A percentile compares a stretch with the other conserved stretches of the same genome.
These are phyloP conservation scores for Odontocolon sp. DNA, from an alignment of 2,888 invertebrate species.

Conservation along the genomic window DNA sequence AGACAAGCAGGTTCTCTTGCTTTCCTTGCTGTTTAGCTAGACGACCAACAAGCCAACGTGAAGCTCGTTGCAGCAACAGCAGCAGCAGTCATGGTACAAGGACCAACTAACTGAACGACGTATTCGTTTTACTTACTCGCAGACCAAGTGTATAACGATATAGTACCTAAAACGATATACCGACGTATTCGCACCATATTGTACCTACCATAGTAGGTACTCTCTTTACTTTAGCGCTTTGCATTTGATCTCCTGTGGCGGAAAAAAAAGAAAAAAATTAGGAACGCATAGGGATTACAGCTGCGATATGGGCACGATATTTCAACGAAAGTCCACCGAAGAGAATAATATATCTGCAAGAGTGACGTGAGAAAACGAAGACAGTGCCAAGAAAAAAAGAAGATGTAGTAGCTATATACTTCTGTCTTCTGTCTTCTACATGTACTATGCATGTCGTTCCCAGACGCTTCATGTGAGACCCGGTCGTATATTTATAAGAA, in stretches of 20 bases:
- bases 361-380: too few species aligned
- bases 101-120: constrained; percentile 11
- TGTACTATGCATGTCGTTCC: background rate
- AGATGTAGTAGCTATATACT: too few species aligned
- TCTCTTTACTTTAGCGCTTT: constrained; percentile 3
- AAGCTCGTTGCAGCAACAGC: constrained; percentile 31
- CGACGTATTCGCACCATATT: background rate
- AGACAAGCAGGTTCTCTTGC: constrained; percentile 44
- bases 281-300: background rate
- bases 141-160: constrained; percentile 16
- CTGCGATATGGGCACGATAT: background rate
- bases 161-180: constrained; percentile 1
- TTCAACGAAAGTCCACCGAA: background rate
- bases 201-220: background rate
- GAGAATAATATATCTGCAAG: background rate
- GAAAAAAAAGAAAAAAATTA: background rate
- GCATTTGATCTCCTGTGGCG: background rate
- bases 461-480: background rate
- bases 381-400: too few species aligned
- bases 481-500: background rate
- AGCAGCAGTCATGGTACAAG: constrained; percentile 35
- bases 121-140: constrained; percentile 32
- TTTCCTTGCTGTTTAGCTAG: constrained; percentile 46
- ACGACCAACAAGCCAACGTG: constrained; percentile 53
- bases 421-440: too few species aligned